phyloP scores from a whole-genome alignment of 2,888 invertebrate genomes.

The Paralinhomoeus sp. region DNA sequence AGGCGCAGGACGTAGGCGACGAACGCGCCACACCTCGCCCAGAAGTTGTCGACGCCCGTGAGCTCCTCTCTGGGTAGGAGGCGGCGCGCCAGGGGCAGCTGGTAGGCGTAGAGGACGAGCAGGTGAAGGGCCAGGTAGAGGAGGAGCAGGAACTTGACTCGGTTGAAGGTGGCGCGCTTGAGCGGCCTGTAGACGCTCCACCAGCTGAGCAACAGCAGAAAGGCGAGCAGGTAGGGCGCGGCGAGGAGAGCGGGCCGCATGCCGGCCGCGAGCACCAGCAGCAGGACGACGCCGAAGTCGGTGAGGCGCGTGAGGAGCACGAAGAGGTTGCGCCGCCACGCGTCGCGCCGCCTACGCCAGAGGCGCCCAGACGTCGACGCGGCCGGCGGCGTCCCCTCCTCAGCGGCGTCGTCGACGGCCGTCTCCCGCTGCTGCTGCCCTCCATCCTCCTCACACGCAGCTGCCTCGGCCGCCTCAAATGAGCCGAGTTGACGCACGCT shows the following conservation, averaged over 20 bases:
- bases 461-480: too few species aligned
- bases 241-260: slow-evolving; percentile 17
- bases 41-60: not conserved
- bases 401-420: too few species aligned
- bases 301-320: too few species aligned
- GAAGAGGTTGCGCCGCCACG: too few species aligned
- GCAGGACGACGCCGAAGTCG: not conserved
- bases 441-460: too few species aligned
- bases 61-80: slow-evolving; percentile 9
- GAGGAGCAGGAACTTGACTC: not conserved
- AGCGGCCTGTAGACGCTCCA: slow-evolving; percentile 19
- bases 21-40: too few species aligned
- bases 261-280: not conserved
- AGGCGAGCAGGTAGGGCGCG: slow-evolving; percentile 14
- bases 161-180: slow-evolving; percentile 8
- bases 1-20: too few species aligned
- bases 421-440: too few species aligned
- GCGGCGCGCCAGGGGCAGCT: slow-evolving; percentile 14
- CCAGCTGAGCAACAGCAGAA: slow-evolving; percentile 18
- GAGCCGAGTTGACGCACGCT: too few species aligned
- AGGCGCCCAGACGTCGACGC: too few species aligned
- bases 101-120: slow-evolving; percentile 16
- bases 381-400: too few species aligned
- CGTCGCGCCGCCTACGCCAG: too few species aligned
- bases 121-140: slow-evolving; percentile 16